Conservation (phyloP, 2,113 vertebrate genomes). For the Anseranas semipalmata region DNA sequence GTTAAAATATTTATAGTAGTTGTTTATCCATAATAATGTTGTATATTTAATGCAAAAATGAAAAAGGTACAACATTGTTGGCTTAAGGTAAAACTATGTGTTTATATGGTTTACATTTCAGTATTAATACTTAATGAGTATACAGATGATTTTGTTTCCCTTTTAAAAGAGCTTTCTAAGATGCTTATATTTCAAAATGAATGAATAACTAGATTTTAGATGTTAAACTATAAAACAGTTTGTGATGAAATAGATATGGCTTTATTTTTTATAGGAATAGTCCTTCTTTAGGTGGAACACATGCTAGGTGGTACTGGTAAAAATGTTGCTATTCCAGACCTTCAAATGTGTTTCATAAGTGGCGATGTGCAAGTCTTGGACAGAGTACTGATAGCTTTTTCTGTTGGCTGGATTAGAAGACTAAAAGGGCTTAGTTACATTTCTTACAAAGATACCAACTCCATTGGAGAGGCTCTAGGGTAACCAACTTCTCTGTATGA, state of each 20-base stretch:
- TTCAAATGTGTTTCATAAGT: not conserved
- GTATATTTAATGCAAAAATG: constrained; percentile 33
- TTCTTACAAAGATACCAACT: not conserved
- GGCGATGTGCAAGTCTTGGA: not conserved
- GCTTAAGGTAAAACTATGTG: constrained; percentile 39
- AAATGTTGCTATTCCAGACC: not conserved
- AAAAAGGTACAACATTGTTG: constrained; percentile 30
- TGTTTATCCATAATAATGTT: constrained; percentile 34
- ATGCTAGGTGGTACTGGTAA: not conserved
- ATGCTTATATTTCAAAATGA: not conserved
- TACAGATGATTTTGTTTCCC: not conserved
- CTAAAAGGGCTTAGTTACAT: not conserved
- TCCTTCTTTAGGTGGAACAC: not conserved
- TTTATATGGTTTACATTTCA: constrained; percentile 34
- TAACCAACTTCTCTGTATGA: not conserved
- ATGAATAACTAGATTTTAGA: not conserved
- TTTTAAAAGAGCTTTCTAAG: not conserved
- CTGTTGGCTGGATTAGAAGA: not conserved
- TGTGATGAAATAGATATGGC: not conserved
- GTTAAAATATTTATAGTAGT: constrained; percentile 24
- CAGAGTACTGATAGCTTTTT: not conserved
- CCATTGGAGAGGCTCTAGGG: not conserved
- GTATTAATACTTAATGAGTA: constrained; percentile 58
- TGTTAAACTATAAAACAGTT: not conserved
- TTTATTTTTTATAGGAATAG: not conserved